A percentile compares a stretch with the other conserved stretches of the same genome.
Conservation (phyloP, 1,140 invertebrate species). For the Pararge aegeria region DNA sequence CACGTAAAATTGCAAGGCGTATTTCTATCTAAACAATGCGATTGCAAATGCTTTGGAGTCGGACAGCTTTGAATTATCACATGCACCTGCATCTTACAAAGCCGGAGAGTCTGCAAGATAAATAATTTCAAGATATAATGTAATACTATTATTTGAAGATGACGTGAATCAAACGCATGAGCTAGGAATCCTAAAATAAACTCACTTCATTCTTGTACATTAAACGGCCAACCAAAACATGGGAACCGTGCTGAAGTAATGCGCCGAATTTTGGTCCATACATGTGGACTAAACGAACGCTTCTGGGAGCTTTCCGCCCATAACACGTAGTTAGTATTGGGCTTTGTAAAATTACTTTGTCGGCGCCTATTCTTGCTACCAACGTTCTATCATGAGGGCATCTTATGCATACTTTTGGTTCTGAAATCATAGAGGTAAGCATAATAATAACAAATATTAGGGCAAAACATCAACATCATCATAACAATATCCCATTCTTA, state of each 20-base stretch:
- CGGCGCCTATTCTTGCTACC: conserved; percentile 47
- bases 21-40: conserved; percentile 42
- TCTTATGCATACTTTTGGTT: conserved; percentile 42
- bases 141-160: conserved; percentile 1
- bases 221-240: conserved; percentile 49
- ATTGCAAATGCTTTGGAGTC: conserved; percentile 46
- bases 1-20: conserved; percentile 53
- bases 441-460: too few species aligned
- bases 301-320: conserved; percentile 42
- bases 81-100: conserved; percentile 57
- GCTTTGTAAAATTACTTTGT: conserved; percentile 46
- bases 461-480: too few species aligned
- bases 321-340: conserved; percentile 48
- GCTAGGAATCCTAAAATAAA: conserved; percentile 13
- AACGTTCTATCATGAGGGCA: conserved; percentile 65
- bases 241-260: conserved; percentile 49
- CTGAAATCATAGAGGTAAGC: conserved; percentile 19
- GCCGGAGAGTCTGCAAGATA: conserved; percentile 46
- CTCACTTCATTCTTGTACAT: conserved; percentile 47
- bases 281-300: conserved; percentile 41
- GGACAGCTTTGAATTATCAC: conserved; percentile 53
- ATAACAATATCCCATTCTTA: too few species aligned
- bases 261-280: conserved; percentile 60
- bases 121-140: neutral
- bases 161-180: neutral